Conservation (phyloP, 2,113 vertebrate species). For the Thunnus maccoyii region DNA sequence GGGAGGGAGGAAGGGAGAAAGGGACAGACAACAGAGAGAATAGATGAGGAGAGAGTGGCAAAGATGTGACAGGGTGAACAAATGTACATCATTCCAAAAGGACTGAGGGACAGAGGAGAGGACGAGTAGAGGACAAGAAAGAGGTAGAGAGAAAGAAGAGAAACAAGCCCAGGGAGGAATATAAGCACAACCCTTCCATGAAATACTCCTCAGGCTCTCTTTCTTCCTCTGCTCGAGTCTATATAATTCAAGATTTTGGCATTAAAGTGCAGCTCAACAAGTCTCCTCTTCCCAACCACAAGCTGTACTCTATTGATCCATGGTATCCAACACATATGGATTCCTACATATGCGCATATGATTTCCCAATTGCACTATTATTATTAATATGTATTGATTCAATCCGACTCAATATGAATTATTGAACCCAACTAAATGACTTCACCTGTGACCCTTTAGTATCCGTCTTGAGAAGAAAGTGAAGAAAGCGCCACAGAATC, state of each 20-base stretch:
- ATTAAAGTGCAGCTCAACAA: slow-evolving; percentile 53
- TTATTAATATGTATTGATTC: slow-evolving; percentile 57
- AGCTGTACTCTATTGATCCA: slow-evolving; percentile 17
- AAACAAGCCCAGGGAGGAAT: slow-evolving; percentile 3
- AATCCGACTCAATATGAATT: slow-evolving; percentile 34
- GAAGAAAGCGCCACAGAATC: background rate
- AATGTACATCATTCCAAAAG: slow-evolving; percentile 50
- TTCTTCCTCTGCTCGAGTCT: slow-evolving; percentile 22
- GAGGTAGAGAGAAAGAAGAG: background rate
- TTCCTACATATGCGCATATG: slow-evolving; percentile 22
- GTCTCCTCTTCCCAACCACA: slow-evolving; percentile 14
- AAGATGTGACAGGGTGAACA: slow-evolving; percentile 52
- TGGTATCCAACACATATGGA: slow-evolving; percentile 30
- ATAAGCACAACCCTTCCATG: slow-evolving; percentile 2
- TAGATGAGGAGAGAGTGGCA: slow-evolving; percentile 47
- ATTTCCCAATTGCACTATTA: slow-evolving; percentile 55
- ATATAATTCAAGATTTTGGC: slow-evolving; percentile 42
- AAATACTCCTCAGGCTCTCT: slow-evolving; percentile 33
- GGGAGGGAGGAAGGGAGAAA: background rate
- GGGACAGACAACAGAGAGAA: slow-evolving; percentile 58
- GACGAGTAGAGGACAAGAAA: slow-evolving; percentile 13
- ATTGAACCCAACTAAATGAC: slow-evolving; percentile 18
- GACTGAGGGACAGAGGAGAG: slow-evolving; percentile 18
- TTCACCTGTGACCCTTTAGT: slow-evolving; percentile 25
- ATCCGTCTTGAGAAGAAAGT: background rate